Conservation (phyloP, 1,140 invertebrate genomes). For the Eurosta solidaginis region DNA sequence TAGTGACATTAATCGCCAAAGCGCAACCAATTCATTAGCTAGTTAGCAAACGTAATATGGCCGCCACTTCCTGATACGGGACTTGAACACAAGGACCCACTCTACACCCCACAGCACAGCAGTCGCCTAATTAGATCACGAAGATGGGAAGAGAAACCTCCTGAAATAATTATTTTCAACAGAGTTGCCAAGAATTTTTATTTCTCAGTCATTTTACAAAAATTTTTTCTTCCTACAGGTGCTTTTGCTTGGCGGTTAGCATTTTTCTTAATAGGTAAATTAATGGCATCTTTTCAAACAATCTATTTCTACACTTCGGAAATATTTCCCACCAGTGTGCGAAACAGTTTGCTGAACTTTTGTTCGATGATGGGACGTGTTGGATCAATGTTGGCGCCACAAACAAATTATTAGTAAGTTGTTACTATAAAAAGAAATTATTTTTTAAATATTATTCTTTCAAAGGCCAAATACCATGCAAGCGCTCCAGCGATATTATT, state of each 20-base stretch:
- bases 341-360: conserved; percentile 66
- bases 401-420: conserved; percentile 63
- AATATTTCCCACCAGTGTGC: conserved; percentile 70
- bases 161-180: too few species aligned
- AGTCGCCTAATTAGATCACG: too few species aligned
- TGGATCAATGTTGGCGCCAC: conserved; percentile 70
- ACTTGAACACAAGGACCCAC: too few species aligned
- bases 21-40: too few species aligned
- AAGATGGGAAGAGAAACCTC: too few species aligned
- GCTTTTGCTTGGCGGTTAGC: conserved; percentile 60
- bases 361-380: conserved; percentile 74
- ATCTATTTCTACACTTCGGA: conserved; percentile 73
- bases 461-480: conserved; percentile 51
- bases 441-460: not conserved
- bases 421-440: not conserved
- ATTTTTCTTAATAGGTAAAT: conserved; percentile 75
- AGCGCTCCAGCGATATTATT: conserved; percentile 73
- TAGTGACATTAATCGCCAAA: too few species aligned
- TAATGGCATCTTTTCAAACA: conserved; percentile 70
- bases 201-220: too few species aligned
- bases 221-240: too few species aligned
- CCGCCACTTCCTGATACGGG: too few species aligned
- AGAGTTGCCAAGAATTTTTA: too few species aligned
- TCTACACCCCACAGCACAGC: too few species aligned
- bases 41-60: too few species aligned